phyloP scores from a whole-genome alignment of 2,888 invertebrate genomes.

The Iselma pallidipennis region DNA sequence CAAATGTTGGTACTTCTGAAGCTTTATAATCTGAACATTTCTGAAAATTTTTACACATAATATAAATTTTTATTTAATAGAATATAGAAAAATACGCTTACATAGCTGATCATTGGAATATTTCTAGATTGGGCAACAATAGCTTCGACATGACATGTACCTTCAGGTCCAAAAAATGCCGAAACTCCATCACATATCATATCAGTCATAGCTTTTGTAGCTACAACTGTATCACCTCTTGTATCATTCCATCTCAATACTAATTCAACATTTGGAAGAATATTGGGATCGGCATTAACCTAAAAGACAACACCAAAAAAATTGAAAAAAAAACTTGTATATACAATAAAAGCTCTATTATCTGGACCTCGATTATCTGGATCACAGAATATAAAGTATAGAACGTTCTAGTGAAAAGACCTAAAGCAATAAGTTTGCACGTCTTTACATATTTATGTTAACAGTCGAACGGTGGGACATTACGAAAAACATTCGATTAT shows the following conservation, averaged over 20 bases:
- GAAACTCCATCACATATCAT: constrained; percentile 90
- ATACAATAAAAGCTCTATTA: constrained; percentile 1
- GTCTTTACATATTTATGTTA: no score
- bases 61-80: constrained; percentile 1
- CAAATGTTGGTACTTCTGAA: constrained; percentile 87
- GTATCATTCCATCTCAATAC: constrained; percentile 82
- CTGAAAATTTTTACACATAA: constrained; percentile 57
- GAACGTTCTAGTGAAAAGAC: no score
- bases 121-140: constrained; percentile 92
- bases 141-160: constrained; percentile 92
- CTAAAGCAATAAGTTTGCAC: no score
- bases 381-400: no score
- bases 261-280: constrained; percentile 76
- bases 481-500: no score
- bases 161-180: constrained; percentile 96
- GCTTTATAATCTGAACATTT: constrained; percentile 94
- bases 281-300: constrained; percentile 71
- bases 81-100: constrained; percentile 62
- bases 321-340: constrained; percentile 13
- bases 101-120: constrained; percentile 96
- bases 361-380: background rate
- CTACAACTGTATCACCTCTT: constrained; percentile 79
- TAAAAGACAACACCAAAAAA: constrained; percentile 49
- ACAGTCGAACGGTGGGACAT: no score
- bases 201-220: constrained; percentile 83